These are phyloP conservation scores for Whitmania pigra DNA, from an alignment of 1,140 invertebrate species.

Conservation along the genomic window DNA sequence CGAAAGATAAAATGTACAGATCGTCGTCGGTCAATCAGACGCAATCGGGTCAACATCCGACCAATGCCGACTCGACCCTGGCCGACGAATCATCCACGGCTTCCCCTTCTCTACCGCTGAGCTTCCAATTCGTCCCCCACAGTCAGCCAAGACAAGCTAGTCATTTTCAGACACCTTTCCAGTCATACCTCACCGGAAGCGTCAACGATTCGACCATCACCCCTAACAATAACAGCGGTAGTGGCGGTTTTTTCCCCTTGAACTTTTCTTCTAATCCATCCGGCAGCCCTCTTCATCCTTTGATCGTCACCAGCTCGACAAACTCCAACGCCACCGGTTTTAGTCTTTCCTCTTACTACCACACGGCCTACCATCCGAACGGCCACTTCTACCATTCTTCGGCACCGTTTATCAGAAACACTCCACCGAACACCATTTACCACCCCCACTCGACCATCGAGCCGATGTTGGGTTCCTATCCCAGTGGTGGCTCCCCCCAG, in stretches of 20 bases:
- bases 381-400: not conserved
- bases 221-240: not conserved
- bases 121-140: too few species aligned
- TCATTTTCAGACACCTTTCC: not conserved
- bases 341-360: not conserved
- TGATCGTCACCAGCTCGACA: not conserved
- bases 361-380: not conserved
- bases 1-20: too few species aligned
- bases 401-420: conserved; percentile 3
- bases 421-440: not conserved
- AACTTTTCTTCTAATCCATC: not conserved
- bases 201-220: not conserved
- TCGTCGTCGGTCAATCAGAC: too few species aligned
- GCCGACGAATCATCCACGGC: too few species aligned
- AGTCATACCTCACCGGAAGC: not conserved
- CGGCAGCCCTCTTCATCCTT: too few species aligned
- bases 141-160: too few species aligned
- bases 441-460: conserved; percentile 6
- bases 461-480: not conserved
- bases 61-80: too few species aligned
- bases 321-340: not conserved
- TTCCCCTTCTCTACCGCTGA: too few species aligned
- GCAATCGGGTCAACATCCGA: too few species aligned
- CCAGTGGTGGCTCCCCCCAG: not conserved
- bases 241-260: not conserved